These are phyloP conservation scores for Hassar affinis DNA, from an alignment of 2,113 vertebrate species.

Conservation along the genomic window DNA sequence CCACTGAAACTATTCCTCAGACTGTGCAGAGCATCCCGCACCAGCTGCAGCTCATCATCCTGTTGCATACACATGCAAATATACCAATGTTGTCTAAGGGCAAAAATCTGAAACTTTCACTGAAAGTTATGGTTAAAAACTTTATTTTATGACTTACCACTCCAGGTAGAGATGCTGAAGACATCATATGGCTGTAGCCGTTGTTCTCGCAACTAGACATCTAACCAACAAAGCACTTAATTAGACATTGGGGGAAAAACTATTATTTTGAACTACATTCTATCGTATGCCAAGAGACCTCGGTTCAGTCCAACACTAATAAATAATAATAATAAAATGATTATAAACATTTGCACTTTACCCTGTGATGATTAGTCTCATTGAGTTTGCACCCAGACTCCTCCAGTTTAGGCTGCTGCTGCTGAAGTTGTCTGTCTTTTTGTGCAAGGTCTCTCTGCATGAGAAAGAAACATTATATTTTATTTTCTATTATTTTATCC, in stretches of 20 bases:
- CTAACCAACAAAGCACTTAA: slow-evolving; percentile 50
- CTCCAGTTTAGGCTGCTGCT: slow-evolving; percentile 85
- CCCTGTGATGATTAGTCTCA: slow-evolving; percentile 80
- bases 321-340: not conserved
- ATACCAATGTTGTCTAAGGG: not conserved
- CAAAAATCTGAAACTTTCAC: slow-evolving; percentile 20
- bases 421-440: slow-evolving; percentile 88
- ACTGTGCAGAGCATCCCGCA: slow-evolving; percentile 90
- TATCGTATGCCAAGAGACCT: not conserved
- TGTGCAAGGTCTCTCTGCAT: slow-evolving; percentile 83
- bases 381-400: slow-evolving; percentile 81
- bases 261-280: not conserved
- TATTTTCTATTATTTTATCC: not conserved
- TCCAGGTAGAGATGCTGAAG: slow-evolving; percentile 70
- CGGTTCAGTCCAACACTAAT: not conserved
- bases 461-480: not conserved
- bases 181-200: slow-evolving; percentile 76
- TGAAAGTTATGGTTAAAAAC: not conserved
- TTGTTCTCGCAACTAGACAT: slow-evolving; percentile 76
- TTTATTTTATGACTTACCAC: slow-evolving; percentile 68
- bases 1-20: slow-evolving; percentile 90
- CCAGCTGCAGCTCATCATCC: slow-evolving; percentile 88
- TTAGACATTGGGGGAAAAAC: not conserved
- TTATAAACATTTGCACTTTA: slow-evolving; percentile 50
- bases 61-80: slow-evolving; percentile 56